Base-by-base conservation (phyloP, 2,113 vertebrate species). In the Chaetodon auriga region DNA sequence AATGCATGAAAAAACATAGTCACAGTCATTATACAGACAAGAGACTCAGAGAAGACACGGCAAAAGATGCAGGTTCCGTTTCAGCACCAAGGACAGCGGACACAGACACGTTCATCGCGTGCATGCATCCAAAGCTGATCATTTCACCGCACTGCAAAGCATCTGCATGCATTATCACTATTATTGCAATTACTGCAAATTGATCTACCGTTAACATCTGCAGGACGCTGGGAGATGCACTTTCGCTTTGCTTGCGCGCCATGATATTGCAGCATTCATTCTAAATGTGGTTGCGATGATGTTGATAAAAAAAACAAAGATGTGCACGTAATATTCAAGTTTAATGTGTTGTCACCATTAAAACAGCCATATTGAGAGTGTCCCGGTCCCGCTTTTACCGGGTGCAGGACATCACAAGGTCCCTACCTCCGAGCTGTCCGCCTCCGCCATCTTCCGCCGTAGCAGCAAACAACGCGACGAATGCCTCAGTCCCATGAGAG, bases 381-480 rank as follows among this genome's bases (percentile, higher is more conserved):
- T 36, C 36, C 80, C 64, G 66, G 70, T 77, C 18, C 55, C 75
- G 81, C 46, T 60, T 30, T 23, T 48, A 18, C 68, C 75, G 81
- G 65, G 53, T 57, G 49, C 91, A 85, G 89, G 88, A 94, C 83
- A 82, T 19, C 83, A 82, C 82, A 87, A 89, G 87, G 77, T 86
- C 85, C 97, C 94, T 96, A 99, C 98, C 97, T 99, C 98, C 16
- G 96, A 92, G 95, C 90, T 96, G 92, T 99, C 97, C 80, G 96
- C 95, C 96, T 99, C 98, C 96, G 97, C 97, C 97, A 99, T 98
- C 94, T 98, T 99, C 96, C 97, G 97, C 96, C 97, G 94, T 51
- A 99, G 97, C 96, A 98, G 97, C 96, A 99, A 96, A 95, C 98
- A 99, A 94, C 97, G 98, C 93, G 97, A 98, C 95, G 98, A 99